Evolutionary conservation across 2,797 vertebrate species (phyloP).

Genomic region (Platalea minor): DNA sequence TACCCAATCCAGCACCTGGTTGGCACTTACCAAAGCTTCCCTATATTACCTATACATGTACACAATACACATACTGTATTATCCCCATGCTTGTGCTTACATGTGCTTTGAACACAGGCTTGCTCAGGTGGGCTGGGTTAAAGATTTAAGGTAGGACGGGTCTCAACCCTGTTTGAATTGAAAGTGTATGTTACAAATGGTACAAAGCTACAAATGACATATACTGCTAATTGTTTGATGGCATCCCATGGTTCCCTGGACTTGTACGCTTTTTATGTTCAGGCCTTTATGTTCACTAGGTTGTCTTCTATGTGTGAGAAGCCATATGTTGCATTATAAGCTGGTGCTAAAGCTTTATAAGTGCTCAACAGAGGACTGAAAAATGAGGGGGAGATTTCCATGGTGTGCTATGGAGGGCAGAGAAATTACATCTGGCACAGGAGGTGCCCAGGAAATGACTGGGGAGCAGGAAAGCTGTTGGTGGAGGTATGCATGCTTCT

Average conservation of each 20-base stretch:
- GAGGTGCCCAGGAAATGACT: neutral
- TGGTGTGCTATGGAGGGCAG: accelerated
- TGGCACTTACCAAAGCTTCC: neutral
- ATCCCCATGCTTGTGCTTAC: neutral
- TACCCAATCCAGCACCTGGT: neutral
- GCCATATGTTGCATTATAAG: neutral
- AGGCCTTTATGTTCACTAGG: neutral
- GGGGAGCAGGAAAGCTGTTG: neutral
- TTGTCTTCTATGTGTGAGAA: neutral
- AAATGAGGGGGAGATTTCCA: neutral
- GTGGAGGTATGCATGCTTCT: neutral
- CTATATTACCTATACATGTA: no score
- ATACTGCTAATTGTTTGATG: neutral
- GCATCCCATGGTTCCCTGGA: neutral
- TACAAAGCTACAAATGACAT: neutral
- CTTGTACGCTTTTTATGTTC: neutral
- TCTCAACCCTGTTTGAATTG: neutral
- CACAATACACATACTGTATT: neutral
- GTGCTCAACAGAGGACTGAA: neutral
- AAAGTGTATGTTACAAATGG: neutral
- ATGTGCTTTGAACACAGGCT: neutral
- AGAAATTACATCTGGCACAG: neutral
- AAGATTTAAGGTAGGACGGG: neutral
- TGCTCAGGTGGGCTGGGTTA: neutral
- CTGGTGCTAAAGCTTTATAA: neutral